phyloP scores from a whole-genome alignment of 2,113 vertebrate species.

The Ciconia boyciana region DNA sequence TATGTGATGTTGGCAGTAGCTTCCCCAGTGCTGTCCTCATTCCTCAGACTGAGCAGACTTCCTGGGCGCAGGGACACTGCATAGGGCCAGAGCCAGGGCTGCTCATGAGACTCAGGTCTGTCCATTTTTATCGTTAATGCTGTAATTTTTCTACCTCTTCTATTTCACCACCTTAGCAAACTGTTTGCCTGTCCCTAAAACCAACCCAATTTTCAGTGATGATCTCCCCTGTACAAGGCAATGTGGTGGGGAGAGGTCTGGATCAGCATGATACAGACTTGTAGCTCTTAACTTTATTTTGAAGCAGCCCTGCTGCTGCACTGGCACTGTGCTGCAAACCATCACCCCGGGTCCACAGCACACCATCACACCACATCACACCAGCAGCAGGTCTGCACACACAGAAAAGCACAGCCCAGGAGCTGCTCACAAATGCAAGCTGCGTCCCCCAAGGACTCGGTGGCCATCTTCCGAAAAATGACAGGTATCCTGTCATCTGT shows the following conservation, averaged over 20 bases:
- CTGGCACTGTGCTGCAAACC: not conserved
- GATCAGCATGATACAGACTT: not conserved
- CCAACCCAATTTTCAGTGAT: not conserved
- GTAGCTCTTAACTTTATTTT: not conserved
- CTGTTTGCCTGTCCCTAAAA: not conserved
- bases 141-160: not conserved
- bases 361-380: too few species aligned
- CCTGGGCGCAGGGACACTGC: rapidly evolving
- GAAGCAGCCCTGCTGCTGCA: not conserved
- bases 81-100: not conserved
- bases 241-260: not conserved
- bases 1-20: not conserved
- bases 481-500: not conserved
- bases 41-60: not conserved
- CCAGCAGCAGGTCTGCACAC: not conserved
- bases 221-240: not conserved
- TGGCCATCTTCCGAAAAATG: not conserved
- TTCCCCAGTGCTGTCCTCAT: not conserved
- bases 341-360: rapidly evolving
- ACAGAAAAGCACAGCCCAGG: not conserved
- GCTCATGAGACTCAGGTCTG: not conserved
- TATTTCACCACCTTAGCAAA: not conserved
- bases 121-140: not conserved
- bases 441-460: not conserved
- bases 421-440: not conserved